Evolutionary conservation across 2,888 invertebrate species (phyloP).

Genomic region (Thysanoteuthis rhombus): DNA sequence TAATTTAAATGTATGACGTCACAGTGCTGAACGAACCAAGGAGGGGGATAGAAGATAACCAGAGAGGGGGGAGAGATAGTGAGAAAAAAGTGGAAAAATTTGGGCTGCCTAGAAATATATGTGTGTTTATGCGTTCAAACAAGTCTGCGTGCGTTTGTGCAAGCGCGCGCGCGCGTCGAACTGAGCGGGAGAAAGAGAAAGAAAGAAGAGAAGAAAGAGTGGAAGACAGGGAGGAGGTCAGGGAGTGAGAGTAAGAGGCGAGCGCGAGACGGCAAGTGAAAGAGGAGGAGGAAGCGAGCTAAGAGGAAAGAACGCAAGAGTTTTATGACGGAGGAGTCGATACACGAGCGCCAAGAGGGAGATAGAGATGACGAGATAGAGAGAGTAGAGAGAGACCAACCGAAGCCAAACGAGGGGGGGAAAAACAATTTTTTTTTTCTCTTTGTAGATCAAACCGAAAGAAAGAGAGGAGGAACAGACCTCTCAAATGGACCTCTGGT

Average conservation of each 20-base stretch:
- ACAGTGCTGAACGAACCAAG: neutral
- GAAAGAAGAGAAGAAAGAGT: neutral
- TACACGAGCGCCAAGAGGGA: neutral
- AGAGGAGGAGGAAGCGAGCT: neutral
- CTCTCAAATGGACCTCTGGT: constrained; percentile 1
- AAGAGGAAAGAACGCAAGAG: neutral
- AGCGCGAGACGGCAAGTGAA: neutral
- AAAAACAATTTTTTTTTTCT: neutral
- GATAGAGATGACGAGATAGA: neutral
- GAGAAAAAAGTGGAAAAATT: neutral
- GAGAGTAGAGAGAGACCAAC: neutral
- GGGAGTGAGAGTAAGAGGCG: neutral
- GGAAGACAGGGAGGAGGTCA: neutral
- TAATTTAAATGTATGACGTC: neutral
- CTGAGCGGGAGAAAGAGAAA: neutral
- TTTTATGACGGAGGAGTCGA: neutral
- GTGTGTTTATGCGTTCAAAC: neutral
- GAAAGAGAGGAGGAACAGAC: neutral
- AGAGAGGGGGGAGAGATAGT: neutral
- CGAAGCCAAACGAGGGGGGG: neutral
- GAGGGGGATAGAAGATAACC: neutral
- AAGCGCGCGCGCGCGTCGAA: neutral
- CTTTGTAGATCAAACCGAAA: neutral
- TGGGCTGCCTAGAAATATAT: neutral
- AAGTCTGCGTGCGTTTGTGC: neutral